Base-by-base conservation (phyloP, 92 coral and sea anemone genomes). In the Siderastrea radians region DNA sequence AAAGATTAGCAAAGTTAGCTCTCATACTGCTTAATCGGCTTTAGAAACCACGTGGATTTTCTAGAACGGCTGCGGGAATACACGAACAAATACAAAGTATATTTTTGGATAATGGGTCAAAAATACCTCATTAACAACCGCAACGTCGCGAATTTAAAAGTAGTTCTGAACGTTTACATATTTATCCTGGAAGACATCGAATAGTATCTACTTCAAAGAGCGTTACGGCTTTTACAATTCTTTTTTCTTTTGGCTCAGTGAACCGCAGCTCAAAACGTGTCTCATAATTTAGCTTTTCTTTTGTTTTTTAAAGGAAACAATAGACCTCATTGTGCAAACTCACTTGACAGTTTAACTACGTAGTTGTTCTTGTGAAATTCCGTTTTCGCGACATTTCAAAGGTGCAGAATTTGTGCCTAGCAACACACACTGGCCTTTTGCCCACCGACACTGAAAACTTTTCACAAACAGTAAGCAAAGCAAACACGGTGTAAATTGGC, bases 331-430 rank as follows among this genome's bases (percentile, higher is more conserved):
- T 84, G 80, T 84, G 73, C 58, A 84, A 84, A 84, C 87, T 84
- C 87, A 84, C 87, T 84, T 84, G 87, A 84, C 87, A 84, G 80
- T 84, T 84, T 26, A 84, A 84, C 80, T 64, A 61, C 72, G 63
- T 73, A 60, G 79, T 84, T 84, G 80, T 74, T 84, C 63, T 47
- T 49, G 60, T 50, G 80, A 63, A 84, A 82, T 84, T 84, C 87
- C 80, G 63, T 84, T 84, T 84, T 73, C 72, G 62, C 62, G n/a
- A 74, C 80, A 84, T 84, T 84, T 74, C 78, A 84, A 84, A 73
- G 72, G 87, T 75, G 61, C 65, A 62, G 11, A 17, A 6, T 47
- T 72, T 51, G 46, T 84, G 87, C 87, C 80, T 84, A 84, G 87
- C 87, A 84, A 84, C 87, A 38, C 60, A 59, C 72, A 57, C 54